Evolutionary conservation across 2,113 vertebrate species (phyloP).

Genomic region (Tympanuchus pallidicinctus): DNA sequence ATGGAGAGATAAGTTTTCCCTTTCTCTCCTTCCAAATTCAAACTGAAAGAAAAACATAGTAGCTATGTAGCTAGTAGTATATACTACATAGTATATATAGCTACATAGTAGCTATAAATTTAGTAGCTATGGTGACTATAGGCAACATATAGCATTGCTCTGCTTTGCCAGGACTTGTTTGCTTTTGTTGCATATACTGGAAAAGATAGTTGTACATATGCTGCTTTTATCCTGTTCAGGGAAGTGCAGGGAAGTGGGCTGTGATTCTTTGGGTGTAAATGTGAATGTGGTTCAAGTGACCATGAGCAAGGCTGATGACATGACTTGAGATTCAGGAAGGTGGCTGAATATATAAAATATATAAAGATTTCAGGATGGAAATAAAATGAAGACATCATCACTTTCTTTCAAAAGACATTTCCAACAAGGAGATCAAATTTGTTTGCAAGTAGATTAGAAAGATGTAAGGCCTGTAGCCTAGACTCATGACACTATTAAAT

Average conservation of each 20-base stretch:
- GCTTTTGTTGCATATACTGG: background rate
- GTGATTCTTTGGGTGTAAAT: background rate
- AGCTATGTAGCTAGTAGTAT: too few relatives aligned
- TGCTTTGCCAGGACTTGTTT: background rate
- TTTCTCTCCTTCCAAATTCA: background rate
- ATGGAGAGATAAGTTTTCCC: background rate
- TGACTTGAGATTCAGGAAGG: background rate
- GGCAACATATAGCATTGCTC: background rate
- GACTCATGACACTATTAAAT: constrained; percentile 8
- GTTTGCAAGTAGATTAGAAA: background rate
- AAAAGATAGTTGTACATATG: fast-evolving
- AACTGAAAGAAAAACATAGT: background rate
- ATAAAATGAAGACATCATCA: background rate
- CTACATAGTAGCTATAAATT: background rate
- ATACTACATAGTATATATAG: too few relatives aligned
- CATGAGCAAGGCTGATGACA: background rate
- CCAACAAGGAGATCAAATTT: background rate
- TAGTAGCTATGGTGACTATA: background rate
- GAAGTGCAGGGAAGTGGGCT: background rate
- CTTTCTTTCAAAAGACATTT: background rate
- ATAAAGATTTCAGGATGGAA: background rate
- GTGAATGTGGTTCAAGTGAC: background rate
- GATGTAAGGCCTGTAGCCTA: background rate
- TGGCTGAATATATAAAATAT: background rate
- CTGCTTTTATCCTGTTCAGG: background rate